These are phyloP conservation scores for Struthidea cinerea DNA, from an alignment of 2,113 vertebrate genomes.

Conservation along the genomic window DNA sequence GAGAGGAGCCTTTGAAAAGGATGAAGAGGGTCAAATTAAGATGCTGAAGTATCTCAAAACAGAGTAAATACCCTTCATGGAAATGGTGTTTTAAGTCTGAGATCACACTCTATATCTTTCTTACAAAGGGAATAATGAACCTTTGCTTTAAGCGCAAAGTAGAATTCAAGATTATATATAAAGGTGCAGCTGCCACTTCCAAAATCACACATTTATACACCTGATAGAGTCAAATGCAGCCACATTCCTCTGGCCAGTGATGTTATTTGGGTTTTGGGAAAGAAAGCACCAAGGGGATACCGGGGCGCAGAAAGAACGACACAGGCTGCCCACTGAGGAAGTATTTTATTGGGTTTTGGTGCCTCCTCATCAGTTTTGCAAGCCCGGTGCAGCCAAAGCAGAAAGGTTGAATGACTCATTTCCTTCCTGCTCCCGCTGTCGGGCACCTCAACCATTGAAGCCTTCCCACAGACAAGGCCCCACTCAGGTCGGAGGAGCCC, in stretches of 20 bases:
- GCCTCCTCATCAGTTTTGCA: slow-evolving; percentile 4
- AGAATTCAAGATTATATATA: background rate
- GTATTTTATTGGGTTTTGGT: background rate
- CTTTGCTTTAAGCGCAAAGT: background rate
- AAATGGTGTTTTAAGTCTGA: background rate
- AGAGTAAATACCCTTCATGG: background rate
- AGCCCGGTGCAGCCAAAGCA: background rate
- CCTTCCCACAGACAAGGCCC: background rate
- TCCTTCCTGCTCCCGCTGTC: slow-evolving; percentile 37
- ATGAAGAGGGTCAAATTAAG: background rate
- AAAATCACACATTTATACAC: background rate
- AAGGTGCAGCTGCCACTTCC: background rate
- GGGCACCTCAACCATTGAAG: background rate
- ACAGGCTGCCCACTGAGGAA: background rate
- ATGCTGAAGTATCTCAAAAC: background rate
- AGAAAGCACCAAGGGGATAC: background rate
- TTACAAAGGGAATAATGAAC: background rate
- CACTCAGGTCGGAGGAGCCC: fast-evolving
- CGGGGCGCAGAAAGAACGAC: background rate
- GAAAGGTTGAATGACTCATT: slow-evolving; percentile 44
- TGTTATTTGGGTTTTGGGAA: background rate
- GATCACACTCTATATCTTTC: background rate
- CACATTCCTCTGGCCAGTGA: background rate
- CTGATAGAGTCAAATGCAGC: background rate
- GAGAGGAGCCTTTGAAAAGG: background rate